phyloP scores from a whole-genome alignment of 2,888 invertebrate species.

The Agonopterix alstromeriana region DNA sequence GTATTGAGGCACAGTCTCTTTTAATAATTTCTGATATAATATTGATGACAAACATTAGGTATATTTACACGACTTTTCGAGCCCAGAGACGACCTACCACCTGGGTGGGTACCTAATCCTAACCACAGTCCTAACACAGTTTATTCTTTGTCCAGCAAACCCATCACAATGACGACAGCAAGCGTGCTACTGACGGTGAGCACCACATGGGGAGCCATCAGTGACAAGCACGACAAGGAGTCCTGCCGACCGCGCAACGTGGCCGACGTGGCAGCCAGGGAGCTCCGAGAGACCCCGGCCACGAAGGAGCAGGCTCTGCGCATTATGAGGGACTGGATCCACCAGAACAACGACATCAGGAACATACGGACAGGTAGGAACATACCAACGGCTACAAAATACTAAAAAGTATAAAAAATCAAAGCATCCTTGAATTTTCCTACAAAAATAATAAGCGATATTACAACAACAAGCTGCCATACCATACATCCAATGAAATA shows the following conservation, averaged over 20 bases:
- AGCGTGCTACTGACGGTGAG: conserved; percentile 55
- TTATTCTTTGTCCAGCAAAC: background rate
- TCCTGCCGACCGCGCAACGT: conserved; percentile 35
- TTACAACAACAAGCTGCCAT: too few species aligned
- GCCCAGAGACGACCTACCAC: background rate
- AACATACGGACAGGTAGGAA: conserved; percentile 79
- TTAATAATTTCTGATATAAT: too few species aligned
- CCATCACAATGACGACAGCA: conserved; percentile 55
- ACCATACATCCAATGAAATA: too few species aligned
- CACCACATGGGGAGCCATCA: conserved; percentile 48
- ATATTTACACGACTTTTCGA: too few species aligned
- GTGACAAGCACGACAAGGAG: conserved; percentile 50
- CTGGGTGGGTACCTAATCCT: background rate
- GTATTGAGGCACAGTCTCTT: too few species aligned
- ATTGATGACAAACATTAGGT: too few species aligned
- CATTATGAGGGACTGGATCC: conserved; percentile 83
- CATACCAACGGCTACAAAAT: background rate
- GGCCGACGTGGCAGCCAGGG: conserved; percentile 77
- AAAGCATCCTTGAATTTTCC: too few species aligned
- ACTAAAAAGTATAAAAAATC: too few species aligned
- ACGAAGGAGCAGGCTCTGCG: conserved; percentile 79
- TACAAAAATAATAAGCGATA: too few species aligned
- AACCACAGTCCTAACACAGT: background rate
- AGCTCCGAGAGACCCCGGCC: conserved; percentile 82
- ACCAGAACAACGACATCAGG: conserved; percentile 81